Conservation (phyloP, 2,888 invertebrate genomes). For the Aproaerema taeniolella region DNA sequence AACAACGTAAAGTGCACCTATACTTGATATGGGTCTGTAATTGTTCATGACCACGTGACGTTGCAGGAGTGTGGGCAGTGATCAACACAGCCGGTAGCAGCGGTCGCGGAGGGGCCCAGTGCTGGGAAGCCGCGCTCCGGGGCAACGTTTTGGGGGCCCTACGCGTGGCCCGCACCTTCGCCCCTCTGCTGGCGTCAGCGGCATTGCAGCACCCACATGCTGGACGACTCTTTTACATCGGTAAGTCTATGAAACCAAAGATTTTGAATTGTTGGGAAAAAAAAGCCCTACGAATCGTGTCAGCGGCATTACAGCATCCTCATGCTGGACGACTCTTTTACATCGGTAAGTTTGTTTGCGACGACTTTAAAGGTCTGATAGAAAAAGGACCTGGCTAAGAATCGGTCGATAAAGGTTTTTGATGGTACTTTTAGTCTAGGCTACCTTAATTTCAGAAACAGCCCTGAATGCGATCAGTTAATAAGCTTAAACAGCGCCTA, state of each 20-base stretch:
- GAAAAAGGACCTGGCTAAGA: too few species aligned
- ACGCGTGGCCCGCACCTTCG: conserved; percentile 85
- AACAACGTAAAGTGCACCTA: too few species aligned
- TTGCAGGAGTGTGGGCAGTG: conserved; percentile 86
- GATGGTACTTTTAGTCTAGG: too few species aligned
- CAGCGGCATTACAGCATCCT: conserved; percentile 63
- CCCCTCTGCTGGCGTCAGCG: conserved; percentile 80
- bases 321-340: conserved; percentile 83
- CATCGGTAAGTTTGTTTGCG: conserved; percentile 72
- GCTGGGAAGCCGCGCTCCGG: conserved; percentile 83
- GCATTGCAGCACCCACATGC: conserved; percentile 64
- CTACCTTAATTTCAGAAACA: too few species aligned
- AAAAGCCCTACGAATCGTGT: conserved; percentile 83
- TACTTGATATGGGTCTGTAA: too few species aligned
- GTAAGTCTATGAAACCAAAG: too few species aligned
- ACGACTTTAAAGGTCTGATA: too few species aligned
- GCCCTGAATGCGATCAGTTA: too few species aligned
- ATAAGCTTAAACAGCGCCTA: too few species aligned
- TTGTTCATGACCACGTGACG: too few species aligned
- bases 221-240: conserved; percentile 84
- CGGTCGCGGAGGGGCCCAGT: conserved; percentile 83
- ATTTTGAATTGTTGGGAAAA: too few species aligned
- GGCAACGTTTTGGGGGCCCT: conserved; percentile 83
- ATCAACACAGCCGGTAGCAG: conserved; percentile 89
- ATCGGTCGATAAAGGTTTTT: background rate